Percentiles rank a stretch among this genome's conserved stretches.
Evolutionary conservation across 2,888 invertebrate genomes (phyloP).

Genomic region (Rugalucina vietnamica): DNA sequence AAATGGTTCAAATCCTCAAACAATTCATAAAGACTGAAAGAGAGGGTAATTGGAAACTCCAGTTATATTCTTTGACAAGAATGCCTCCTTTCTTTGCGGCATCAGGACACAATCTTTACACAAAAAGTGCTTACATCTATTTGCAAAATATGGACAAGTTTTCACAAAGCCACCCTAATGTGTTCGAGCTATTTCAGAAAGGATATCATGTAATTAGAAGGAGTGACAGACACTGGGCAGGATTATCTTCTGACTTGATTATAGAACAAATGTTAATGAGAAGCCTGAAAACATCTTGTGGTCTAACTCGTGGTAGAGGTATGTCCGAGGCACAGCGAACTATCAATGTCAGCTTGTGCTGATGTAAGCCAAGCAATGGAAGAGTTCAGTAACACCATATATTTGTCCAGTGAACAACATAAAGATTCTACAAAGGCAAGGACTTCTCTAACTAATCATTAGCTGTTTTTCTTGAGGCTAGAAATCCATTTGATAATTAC

Average conservation of each 20-base stretch:
- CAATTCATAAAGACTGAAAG: conserved; percentile 9
- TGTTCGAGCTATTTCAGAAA: conserved; percentile 33
- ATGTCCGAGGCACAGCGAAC: background rate
- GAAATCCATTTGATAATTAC: conserved; percentile 26
- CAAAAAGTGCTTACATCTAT: conserved; percentile 50
- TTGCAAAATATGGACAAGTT: conserved; percentile 47
- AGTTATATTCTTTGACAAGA: background rate
- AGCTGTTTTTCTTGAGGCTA: background rate
- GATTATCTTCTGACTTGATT: too few relatives aligned
- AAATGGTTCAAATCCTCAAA: background rate
- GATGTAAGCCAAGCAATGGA: background rate
- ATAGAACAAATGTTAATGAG: too few relatives aligned
- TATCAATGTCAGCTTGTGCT: background rate
- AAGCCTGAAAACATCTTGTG: conserved; percentile 16
- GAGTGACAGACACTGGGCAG: conserved; percentile 53
- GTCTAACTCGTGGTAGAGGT: background rate
- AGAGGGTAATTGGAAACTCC: background rate
- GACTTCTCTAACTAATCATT: background rate
- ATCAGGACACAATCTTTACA: conserved; percentile 52
- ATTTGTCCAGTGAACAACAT: conserved; percentile 45
- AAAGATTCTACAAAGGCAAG: conserved; percentile 42
- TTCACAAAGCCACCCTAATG: conserved; percentile 5
- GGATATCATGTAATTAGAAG: conserved; percentile 58
- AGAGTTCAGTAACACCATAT: background rate
- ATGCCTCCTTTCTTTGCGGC: conserved; percentile 43